Evolutionary conservation across 2,888 invertebrate genomes (phyloP).

Genomic region (Elmis aenea): DNA sequence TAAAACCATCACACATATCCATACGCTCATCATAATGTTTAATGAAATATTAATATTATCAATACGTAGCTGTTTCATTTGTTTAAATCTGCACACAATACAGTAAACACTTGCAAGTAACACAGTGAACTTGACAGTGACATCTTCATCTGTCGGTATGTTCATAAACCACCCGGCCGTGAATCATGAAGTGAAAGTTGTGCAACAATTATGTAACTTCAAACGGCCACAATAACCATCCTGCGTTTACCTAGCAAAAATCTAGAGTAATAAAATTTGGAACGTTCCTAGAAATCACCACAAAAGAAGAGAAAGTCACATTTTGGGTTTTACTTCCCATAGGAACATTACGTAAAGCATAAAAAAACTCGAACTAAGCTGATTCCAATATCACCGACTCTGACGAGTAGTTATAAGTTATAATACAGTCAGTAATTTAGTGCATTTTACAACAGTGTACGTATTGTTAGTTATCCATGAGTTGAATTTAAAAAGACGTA

Average conservation of each 20-base stretch:
- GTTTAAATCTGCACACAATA: not conserved
- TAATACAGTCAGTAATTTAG: too few relatives aligned
- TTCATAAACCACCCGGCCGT: conserved; percentile 11
- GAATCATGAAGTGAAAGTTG: conserved; percentile 17
- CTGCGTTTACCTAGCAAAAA: conserved; percentile 16
- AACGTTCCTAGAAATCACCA: conserved; percentile 1
- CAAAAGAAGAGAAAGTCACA: not conserved
- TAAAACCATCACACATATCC: too few relatives aligned
- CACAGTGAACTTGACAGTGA: conserved; percentile 14
- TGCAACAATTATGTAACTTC: conserved; percentile 7
- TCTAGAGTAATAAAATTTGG: conserved; percentile 3
- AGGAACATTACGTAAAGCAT: too few relatives aligned
- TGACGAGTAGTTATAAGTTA: too few relatives aligned
- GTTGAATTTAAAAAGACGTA: too few relatives aligned
- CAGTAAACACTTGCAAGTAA: conserved; percentile 3
- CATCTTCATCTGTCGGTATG: conserved; percentile 16
- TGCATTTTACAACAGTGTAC: too few relatives aligned
- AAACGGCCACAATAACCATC: conserved; percentile 8
- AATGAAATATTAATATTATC: too few relatives aligned
- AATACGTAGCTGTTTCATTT: not conserved
- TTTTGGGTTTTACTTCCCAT: too few relatives aligned
- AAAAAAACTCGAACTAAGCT: too few relatives aligned
- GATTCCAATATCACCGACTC: too few relatives aligned
- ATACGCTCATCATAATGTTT: too few relatives aligned
- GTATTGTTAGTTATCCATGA: too few relatives aligned